phyloP scores from a whole-genome alignment of 1,140 invertebrate genomes.

The Neodiprion fabricii region DNA sequence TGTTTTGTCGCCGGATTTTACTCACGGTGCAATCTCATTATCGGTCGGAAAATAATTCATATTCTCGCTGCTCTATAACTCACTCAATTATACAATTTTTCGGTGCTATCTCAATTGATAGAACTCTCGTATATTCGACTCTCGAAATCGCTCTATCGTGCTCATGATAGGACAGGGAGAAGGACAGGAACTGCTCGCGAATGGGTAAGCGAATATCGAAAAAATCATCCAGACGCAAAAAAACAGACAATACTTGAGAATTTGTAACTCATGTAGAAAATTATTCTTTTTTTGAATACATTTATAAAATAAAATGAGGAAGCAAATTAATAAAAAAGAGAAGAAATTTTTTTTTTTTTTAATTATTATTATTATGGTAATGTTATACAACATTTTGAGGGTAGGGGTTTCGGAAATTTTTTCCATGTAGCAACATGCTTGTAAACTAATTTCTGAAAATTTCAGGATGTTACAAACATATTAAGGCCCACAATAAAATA shows the following conservation, averaged over 20 bases:
- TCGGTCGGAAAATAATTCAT: too few species aligned
- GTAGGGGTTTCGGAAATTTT: too few species aligned
- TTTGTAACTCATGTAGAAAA: slow-evolving; percentile 9
- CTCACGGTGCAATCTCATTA: too few species aligned
- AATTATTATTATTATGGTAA: background rate
- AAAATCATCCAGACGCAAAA: too few species aligned
- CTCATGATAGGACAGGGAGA: background rate
- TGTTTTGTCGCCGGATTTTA: background rate
- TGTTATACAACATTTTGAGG: too few species aligned
- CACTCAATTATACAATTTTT: slow-evolving; percentile 3
- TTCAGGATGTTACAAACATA: too few species aligned
- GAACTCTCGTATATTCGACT: slow-evolving; percentile 11
- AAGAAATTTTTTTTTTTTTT: background rate
- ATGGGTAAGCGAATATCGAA: background rate
- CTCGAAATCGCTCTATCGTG: background rate
- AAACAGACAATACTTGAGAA: too few species aligned
- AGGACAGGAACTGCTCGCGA: slow-evolving; percentile 9
- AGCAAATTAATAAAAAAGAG: background rate
- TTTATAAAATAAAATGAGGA: background rate
- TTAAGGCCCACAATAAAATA: too few species aligned
- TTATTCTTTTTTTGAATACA: background rate
- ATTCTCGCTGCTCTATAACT: background rate
- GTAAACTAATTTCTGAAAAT: too few species aligned
- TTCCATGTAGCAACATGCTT: too few species aligned
- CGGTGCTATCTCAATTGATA: slow-evolving; percentile 2